A percentile compares a stretch with the other conserved stretches of the same genome.
These are phyloP conservation scores for Spatulosminthurus flaviceps DNA, from an alignment of 2,888 invertebrate genomes.

Conservation along the genomic window DNA sequence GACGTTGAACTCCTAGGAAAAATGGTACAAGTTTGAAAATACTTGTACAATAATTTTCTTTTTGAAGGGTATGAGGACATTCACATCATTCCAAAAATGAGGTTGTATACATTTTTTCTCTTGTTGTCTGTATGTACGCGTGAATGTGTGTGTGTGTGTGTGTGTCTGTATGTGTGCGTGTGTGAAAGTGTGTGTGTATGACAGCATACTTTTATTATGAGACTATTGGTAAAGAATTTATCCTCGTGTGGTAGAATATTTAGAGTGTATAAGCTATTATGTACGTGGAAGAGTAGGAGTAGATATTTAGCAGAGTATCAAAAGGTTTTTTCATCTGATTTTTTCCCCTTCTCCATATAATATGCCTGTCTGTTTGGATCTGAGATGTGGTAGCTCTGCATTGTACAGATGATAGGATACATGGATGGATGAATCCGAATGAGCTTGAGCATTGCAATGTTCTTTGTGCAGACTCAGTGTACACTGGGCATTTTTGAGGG, in stretches of 20 bases:
- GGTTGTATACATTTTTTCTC: no score
- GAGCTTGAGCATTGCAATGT: slow-evolving; percentile 21
- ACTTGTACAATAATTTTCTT: no score
- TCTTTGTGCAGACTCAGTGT: slow-evolving; percentile 12
- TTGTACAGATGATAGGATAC: slow-evolving; percentile 39
- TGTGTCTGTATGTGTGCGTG: neutral
- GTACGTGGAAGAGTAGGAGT: neutral
- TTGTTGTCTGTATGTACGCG: no score
- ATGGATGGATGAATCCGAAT: slow-evolving; percentile 35
- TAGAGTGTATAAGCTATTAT: neutral
- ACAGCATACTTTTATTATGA: no score
- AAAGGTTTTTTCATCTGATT: neutral
- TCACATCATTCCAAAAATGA: no score
- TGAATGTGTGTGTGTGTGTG: neutral
- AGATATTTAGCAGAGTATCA: neutral
- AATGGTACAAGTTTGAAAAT: no score
- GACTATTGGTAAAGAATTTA: neutral
- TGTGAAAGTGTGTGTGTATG: neutral
- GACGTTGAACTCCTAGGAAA: no score
- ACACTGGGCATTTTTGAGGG: slow-evolving; percentile 4
- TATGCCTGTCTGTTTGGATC: slow-evolving; percentile 10
- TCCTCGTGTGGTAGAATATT: neutral
- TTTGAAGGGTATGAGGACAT: no score
- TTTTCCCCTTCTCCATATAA: neutral
- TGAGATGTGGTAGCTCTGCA: slow-evolving; percentile 11